These are phyloP conservation scores for Craterocephalus amniculus DNA, from an alignment of 2,797 vertebrate species.

Conservation along the genomic window DNA sequence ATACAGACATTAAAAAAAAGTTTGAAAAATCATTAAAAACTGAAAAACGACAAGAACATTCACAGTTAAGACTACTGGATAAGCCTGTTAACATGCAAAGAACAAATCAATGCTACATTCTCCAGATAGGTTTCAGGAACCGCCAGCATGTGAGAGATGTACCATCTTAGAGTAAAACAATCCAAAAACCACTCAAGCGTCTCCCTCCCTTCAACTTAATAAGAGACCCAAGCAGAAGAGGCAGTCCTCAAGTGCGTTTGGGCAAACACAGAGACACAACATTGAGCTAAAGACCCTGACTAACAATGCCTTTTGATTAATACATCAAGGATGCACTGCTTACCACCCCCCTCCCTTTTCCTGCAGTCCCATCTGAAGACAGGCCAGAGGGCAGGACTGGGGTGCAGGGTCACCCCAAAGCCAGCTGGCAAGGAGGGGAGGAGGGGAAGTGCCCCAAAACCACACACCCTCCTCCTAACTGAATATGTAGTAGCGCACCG, in stretches of 20 bases:
- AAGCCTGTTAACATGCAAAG: constrained; percentile 72
- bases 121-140: constrained; percentile 55
- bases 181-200: constrained; percentile 42
- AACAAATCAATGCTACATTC: constrained; percentile 72
- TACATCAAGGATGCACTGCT: constrained; percentile 70
- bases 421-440: constrained; percentile 76
- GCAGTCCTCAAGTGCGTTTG: constrained; percentile 67
- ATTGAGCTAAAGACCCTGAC: constrained; percentile 63
- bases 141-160: constrained; percentile 65
- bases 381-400: constrained; percentile 78
- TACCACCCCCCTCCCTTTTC: constrained; percentile 37
- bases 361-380: constrained; percentile 69
- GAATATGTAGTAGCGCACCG: constrained; percentile 74
- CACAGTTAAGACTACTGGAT: constrained; percentile 82
- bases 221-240: constrained; percentile 67
- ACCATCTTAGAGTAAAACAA: constrained; percentile 48
- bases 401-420: constrained; percentile 78
- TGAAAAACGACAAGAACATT: constrained; percentile 72
- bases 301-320: constrained; percentile 81
- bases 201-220: constrained; percentile 40
- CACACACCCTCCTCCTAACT: constrained; percentile 53
- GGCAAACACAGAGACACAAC: constrained; percentile 68
- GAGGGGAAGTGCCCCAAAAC: constrained; percentile 40
- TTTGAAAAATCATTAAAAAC: constrained; percentile 51
- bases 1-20: constrained; percentile 51